These are phyloP conservation scores for Ridgeia piscesae DNA, from an alignment of 1,140 invertebrate species.

Conservation along the genomic window DNA sequence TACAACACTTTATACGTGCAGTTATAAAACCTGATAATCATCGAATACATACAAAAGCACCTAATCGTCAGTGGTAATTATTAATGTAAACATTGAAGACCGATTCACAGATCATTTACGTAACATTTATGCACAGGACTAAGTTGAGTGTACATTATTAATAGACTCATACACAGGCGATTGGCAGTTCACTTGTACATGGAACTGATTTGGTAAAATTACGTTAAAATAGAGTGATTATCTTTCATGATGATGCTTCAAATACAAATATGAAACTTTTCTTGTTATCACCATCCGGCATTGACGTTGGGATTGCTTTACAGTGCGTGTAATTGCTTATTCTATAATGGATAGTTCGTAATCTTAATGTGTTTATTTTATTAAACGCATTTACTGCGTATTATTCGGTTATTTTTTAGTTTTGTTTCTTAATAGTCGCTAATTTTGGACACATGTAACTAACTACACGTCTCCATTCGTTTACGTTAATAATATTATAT, in stretches of 20 bases:
- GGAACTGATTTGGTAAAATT: not conserved
- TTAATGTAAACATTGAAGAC: not conserved
- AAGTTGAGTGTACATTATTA: not conserved
- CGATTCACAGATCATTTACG: not conserved
- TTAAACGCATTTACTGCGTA: too few species aligned
- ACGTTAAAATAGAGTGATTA: not conserved
- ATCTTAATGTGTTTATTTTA: too few species aligned
- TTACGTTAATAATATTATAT: not conserved
- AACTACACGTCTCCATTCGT: not conserved
- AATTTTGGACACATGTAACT: not conserved
- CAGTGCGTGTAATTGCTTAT: too few species aligned
- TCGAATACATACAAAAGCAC: not conserved
- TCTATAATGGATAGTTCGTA: too few species aligned
- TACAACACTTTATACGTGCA: not conserved
- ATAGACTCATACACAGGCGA: not conserved
- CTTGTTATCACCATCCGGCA: not conserved
- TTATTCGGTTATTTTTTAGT: not conserved
- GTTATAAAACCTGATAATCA: not conserved
- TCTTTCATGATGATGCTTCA: not conserved
- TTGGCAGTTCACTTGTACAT: not conserved
- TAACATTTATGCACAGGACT: not conserved
- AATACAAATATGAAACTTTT: not conserved
- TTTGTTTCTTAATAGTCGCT: not conserved
- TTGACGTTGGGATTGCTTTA: not conserved
- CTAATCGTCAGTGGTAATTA: not conserved